These are phyloP conservation scores for Argynnis bischoffii DNA, from an alignment of 2,888 invertebrate genomes.

Conservation along the genomic window DNA sequence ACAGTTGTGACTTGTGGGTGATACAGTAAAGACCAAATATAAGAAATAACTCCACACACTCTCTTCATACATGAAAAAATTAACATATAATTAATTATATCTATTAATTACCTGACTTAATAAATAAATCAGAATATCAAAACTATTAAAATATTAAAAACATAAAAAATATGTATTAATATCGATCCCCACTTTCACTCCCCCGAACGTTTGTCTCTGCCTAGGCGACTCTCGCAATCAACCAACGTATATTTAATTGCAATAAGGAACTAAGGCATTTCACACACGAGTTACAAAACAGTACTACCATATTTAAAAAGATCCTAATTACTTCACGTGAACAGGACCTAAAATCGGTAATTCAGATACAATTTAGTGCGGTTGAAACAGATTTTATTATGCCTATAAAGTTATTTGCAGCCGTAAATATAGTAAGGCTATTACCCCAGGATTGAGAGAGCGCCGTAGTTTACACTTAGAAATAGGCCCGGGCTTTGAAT, in stretches of 20 bases:
- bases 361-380: slow-evolving; percentile 17
- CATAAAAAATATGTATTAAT: too few species aligned
- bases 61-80: too few species aligned
- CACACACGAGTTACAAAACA: background rate
- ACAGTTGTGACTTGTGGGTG: too few species aligned
- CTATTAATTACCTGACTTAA: too few species aligned
- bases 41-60: too few species aligned
- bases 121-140: too few species aligned
- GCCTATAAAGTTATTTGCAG: slow-evolving; percentile 17
- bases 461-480: slow-evolving; percentile 15
- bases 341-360: slow-evolving; percentile 13
- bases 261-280: background rate
- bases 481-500: slow-evolving; percentile 5
- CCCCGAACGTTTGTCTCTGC: too few species aligned
- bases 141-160: too few species aligned
- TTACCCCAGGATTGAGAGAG: slow-evolving; percentile 13
- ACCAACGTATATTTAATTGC: background rate
- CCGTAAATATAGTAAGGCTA: slow-evolving; percentile 12
- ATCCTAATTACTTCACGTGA: slow-evolving; percentile 6
- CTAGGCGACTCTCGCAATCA: background rate
- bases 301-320: background rate
- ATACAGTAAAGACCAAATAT: too few species aligned
- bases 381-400: slow-evolving; percentile 24
- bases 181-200: too few species aligned
- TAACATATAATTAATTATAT: too few species aligned